Evolutionary conservation across 2,113 vertebrate species (phyloP).

Genomic region (Telmatochromis bifrenatus): DNA sequence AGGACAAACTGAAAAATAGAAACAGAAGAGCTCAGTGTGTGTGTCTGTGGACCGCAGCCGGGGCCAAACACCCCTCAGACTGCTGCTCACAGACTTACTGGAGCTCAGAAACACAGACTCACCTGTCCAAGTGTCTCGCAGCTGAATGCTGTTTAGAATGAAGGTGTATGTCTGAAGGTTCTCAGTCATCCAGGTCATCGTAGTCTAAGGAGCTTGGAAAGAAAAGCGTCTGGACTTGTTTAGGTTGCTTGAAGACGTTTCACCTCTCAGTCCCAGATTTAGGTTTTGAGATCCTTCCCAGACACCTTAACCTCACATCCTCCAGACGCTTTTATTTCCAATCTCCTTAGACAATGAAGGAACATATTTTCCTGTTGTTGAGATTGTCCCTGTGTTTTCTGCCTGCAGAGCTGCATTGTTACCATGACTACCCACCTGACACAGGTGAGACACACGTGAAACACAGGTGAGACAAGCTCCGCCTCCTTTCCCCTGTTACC

Average conservation of each 20-base stretch:
- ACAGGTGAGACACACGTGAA: not conserved
- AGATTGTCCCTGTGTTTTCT: not conserved
- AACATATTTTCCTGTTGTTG: not conserved
- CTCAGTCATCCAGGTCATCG: not conserved
- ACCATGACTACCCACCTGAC: not conserved
- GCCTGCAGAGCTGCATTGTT: not conserved
- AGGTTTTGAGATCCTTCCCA: not conserved
- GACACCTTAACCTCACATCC: not conserved
- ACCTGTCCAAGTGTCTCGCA: not conserved
- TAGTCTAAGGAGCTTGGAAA: fast-evolving
- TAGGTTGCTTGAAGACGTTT: not conserved
- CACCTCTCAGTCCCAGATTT: not conserved
- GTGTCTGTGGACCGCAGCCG: fast-evolving
- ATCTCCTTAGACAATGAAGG: not conserved
- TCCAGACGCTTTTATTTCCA: not conserved
- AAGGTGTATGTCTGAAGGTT: not conserved
- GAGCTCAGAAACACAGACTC: not conserved
- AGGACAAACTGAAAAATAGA: not conserved
- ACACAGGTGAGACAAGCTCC: not conserved
- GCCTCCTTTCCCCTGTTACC: not conserved
- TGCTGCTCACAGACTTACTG: fast-evolving
- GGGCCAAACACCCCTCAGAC: not conserved
- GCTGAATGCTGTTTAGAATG: not conserved
- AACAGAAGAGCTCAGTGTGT: not conserved
- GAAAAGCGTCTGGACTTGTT: fast-evolving